These are phyloP conservation scores for Iphiclides podalirius DNA, from an alignment of 2,888 invertebrate genomes.

Conservation along the genomic window DNA sequence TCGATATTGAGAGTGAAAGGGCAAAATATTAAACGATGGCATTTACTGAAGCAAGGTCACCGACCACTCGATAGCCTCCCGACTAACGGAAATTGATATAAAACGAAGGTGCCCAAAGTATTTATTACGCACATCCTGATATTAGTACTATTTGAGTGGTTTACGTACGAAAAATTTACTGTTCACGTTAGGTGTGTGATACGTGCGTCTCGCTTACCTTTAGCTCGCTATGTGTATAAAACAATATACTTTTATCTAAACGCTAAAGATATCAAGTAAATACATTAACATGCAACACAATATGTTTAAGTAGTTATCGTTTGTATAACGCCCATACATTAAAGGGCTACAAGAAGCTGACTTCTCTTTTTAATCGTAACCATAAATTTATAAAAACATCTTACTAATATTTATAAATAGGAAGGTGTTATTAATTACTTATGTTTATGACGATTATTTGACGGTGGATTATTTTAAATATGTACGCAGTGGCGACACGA, in stretches of 20 bases:
- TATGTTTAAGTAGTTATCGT: too few relatives aligned
- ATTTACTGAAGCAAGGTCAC: conserved; percentile 32
- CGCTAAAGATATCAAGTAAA: conserved; percentile 9
- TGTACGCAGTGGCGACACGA: too few relatives aligned
- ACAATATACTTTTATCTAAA: conserved; percentile 4
- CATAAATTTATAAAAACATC: too few relatives aligned
- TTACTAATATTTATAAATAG: too few relatives aligned
- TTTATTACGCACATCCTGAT: conserved; percentile 22
- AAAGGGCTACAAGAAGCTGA: too few relatives aligned
- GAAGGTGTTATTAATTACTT: too few relatives aligned
- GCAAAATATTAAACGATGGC: conserved; percentile 32
- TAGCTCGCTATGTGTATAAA: conserved; percentile 11
- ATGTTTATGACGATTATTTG: too few relatives aligned
- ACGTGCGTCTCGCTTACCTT: conserved; percentile 9
- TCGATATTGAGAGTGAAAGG: conserved; percentile 30
- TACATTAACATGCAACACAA: conserved; percentile 3
- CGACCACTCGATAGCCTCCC: conserved; percentile 22
- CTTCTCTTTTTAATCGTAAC: too few relatives aligned
- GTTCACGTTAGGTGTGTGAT: not conserved
- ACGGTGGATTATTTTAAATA: too few relatives aligned
- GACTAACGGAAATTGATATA: conserved; percentile 32
- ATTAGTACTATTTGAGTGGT: conserved; percentile 5
- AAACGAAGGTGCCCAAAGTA: conserved; percentile 9
- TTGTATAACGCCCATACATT: too few relatives aligned
- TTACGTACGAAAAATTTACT: conserved; percentile 4